Conservation (phyloP, 92 coral and sea anemone species). For the Palythoa grandis region DNA sequence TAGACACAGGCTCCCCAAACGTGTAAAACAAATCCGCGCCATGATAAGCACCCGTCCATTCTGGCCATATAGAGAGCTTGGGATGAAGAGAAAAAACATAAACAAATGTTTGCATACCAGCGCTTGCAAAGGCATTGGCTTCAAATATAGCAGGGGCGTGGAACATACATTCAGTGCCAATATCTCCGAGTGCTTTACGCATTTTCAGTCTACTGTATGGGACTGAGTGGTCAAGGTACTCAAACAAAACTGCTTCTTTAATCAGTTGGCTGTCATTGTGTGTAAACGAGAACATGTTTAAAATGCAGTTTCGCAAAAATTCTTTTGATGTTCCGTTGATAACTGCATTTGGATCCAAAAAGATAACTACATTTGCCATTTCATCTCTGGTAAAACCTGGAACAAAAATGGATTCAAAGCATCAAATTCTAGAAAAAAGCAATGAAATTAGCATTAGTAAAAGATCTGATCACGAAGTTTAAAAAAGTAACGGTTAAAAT, state of each 20-base stretch:
- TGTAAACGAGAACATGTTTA: neutral
- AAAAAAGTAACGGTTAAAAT: no score
- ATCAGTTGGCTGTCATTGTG: slow-evolving; percentile 30
- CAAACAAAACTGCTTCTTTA: slow-evolving; percentile 45
- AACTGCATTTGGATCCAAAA: slow-evolving; percentile 24
- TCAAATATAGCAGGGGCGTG: slow-evolving; percentile 62
- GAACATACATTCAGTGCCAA: slow-evolving; percentile 33
- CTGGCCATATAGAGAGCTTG: slow-evolving; percentile 30
- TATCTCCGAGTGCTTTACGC: slow-evolving; percentile 50
- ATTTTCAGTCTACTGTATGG: slow-evolving; percentile 21
- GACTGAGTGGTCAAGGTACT: slow-evolving; percentile 57
- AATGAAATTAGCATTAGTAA: neutral
- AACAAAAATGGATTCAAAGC: neutral
- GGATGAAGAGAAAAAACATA: slow-evolving; percentile 54
- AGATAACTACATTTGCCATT: neutral
- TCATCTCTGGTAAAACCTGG: slow-evolving; percentile 52
- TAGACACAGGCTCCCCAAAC: slow-evolving; percentile 48
- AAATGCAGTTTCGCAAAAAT: slow-evolving; percentile 17
- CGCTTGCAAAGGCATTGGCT: slow-evolving; percentile 43
- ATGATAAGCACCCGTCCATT: slow-evolving; percentile 38
- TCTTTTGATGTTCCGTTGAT: slow-evolving; percentile 43
- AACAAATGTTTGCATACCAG: slow-evolving; percentile 14
- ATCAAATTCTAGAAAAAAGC: neutral
- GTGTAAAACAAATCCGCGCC: slow-evolving; percentile 27
- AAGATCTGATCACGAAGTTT: neutral